These are phyloP conservation scores for Percopsis transmontana DNA, from an alignment of 2,113 vertebrate genomes.

Conservation along the genomic window DNA sequence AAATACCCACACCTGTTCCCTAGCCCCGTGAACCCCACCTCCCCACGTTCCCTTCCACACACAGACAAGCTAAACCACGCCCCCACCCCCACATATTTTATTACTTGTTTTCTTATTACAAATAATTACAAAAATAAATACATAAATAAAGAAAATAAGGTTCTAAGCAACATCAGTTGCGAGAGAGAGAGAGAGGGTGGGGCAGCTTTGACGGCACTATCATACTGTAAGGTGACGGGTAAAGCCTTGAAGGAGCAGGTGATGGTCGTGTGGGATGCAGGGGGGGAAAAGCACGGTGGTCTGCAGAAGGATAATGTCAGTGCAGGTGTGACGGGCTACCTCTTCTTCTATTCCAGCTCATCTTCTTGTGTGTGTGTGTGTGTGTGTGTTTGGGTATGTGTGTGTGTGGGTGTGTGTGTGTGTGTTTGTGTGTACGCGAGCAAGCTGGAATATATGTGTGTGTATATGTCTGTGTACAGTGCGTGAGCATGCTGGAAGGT, in stretches of 20 bases:
- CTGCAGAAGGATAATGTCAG: constrained; percentile 42
- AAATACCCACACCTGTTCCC: no score
- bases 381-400: background rate
- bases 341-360: constrained; percentile 57
- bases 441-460: no score
- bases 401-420: background rate
- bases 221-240: constrained; percentile 35
- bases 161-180: no score
- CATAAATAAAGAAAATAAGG: no score
- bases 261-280: constrained; percentile 42
- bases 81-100: no score
- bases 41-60: no score
- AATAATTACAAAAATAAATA: no score
- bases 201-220: constrained; percentile 1
- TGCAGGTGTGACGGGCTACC: constrained; percentile 12
- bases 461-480: background rate
- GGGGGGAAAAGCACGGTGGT: constrained; percentile 18
- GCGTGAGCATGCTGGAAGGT: background rate
- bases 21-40: no score
- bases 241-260: constrained; percentile 16
- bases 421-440: background rate
- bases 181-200: background rate
- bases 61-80: no score
- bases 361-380: constrained; percentile 8
- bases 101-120: no score